A percentile compares a stretch with the other conserved stretches of the same genome.
Conservation (phyloP, 2,113 vertebrate genomes). For the Fulica atra region DNA sequence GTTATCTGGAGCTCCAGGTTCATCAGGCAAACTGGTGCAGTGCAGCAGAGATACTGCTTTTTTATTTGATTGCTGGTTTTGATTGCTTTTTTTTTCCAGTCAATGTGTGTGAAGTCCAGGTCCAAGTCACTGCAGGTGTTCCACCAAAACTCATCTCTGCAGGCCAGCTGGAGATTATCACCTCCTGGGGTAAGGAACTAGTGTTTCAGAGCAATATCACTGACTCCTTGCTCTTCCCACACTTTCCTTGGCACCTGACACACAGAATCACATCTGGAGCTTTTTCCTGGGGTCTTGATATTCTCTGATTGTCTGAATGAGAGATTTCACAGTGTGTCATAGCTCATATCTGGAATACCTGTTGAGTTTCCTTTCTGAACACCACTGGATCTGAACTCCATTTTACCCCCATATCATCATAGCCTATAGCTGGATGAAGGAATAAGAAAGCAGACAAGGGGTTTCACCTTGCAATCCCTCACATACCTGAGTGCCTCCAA, state of each 20-base stretch:
- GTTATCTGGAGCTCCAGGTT: conserved; percentile 27
- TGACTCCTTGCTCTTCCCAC: neutral
- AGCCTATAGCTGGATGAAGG: neutral
- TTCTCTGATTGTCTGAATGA: neutral
- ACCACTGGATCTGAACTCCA: neutral
- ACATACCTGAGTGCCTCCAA: neutral
- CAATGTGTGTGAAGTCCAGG: neutral
- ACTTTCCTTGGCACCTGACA: neutral
- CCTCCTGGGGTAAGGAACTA: neutral
- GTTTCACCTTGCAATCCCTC: neutral
- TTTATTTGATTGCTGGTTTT: neutral
- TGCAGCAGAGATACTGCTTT: neutral
- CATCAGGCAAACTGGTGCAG: conserved; percentile 28
- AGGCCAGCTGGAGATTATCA: neutral
- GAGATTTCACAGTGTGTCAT: neutral
- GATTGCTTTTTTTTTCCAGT: neutral
- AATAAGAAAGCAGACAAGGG: neutral
- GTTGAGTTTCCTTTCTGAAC: neutral
- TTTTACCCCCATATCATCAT: neutral
- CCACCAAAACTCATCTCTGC: neutral
- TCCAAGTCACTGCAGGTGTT: neutral
- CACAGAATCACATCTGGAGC: neutral
- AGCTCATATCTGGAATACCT: neutral
- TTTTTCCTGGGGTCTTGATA: neutral
- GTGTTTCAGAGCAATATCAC: neutral